Conservation (phyloP, 2,888 invertebrate species). For the Ennomos quercinarius region DNA sequence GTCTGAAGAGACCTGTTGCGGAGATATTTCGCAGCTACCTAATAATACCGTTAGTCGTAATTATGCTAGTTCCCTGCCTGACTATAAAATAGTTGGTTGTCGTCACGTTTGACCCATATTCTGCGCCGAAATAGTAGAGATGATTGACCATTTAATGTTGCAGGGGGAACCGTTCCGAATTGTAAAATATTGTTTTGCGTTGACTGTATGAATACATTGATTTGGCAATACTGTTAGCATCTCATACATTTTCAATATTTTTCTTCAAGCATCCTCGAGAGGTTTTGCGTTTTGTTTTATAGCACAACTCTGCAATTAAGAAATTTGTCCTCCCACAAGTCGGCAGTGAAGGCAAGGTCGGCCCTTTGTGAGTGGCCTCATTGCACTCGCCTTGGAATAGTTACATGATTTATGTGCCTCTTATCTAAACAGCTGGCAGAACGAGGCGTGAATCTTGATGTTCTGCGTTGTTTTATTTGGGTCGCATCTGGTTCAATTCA, state of each 20-base stretch:
- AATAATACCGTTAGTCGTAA: conserved; percentile 31
- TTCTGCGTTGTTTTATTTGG: conserved; percentile 44
- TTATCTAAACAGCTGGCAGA: conserved; percentile 70
- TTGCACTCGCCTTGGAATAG: conserved; percentile 82
- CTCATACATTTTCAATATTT: no score
- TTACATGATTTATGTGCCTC: conserved; percentile 76
- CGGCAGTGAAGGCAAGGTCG: conserved; percentile 75
- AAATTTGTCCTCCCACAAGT: conserved; percentile 67
- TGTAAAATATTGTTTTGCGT: conserved; percentile 42
- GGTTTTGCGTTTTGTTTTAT: conserved; percentile 2
- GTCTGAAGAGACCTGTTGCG: no score
- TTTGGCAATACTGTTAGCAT: conserved; percentile 22
- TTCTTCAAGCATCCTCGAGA: conserved; percentile 19
- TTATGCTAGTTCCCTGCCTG: conserved; percentile 41
- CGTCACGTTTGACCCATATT: conserved; percentile 75
- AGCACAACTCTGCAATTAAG: conserved; percentile 34
- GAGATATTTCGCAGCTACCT: conserved; percentile 15
- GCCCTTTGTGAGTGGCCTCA: conserved; percentile 80
- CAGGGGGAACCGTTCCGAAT: conserved; percentile 67
- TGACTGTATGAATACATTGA: conserved; percentile 18
- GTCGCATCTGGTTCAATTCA: conserved; percentile 42
- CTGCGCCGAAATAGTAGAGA: conserved; percentile 59
- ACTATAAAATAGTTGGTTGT: conserved; percentile 57
- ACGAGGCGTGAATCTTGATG: conserved; percentile 56
- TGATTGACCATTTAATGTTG: conserved; percentile 77